Percentiles rank a stretch among this genome's conserved stretches.
Evolutionary conservation across 2,888 invertebrate species (phyloP).

Genomic region (Boloria euphrosyne): DNA sequence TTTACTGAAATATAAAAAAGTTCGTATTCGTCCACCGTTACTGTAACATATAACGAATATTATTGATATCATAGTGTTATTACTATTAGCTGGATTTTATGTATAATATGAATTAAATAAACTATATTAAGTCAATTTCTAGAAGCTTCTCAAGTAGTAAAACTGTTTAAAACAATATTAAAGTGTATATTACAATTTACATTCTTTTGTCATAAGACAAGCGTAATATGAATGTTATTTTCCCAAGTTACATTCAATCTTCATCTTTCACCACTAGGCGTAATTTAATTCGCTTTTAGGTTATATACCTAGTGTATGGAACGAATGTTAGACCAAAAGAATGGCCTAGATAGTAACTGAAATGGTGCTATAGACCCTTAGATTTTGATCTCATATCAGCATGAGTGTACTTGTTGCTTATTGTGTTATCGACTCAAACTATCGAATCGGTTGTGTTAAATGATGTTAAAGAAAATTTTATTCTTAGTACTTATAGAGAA

Average conservation of each 20-base stretch:
- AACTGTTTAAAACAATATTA: too few species aligned
- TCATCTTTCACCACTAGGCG: slow-evolving; percentile 3
- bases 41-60: not conserved
- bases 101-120: too few species aligned
- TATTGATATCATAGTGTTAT: not conserved
- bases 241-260: not conserved
- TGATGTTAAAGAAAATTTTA: slow-evolving; percentile 69
- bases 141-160: too few species aligned
- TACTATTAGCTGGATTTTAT: too few species aligned
- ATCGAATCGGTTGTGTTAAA: slow-evolving; percentile 75
- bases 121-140: too few species aligned
- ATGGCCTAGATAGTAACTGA: slow-evolving; percentile 79
- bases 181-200: too few species aligned
- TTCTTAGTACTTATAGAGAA: slow-evolving; percentile 78
- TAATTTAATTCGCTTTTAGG: slow-evolving; percentile 23
- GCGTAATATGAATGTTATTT: not conserved
- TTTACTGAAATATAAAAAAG: not conserved
- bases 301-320: slow-evolving; percentile 31
- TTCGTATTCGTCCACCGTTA: slow-evolving; percentile 6
- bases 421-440: slow-evolving; percentile 60
- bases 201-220: too few species aligned
- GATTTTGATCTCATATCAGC: slow-evolving; percentile 79
- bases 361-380: slow-evolving; percentile 79
- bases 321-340: slow-evolving; percentile 69
- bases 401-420: slow-evolving; percentile 41